Percentiles rank a stretch among this genome's conserved stretches.
Conservation (phyloP, 2,888 invertebrate genomes). For the Cheilosia variabilis region DNA sequence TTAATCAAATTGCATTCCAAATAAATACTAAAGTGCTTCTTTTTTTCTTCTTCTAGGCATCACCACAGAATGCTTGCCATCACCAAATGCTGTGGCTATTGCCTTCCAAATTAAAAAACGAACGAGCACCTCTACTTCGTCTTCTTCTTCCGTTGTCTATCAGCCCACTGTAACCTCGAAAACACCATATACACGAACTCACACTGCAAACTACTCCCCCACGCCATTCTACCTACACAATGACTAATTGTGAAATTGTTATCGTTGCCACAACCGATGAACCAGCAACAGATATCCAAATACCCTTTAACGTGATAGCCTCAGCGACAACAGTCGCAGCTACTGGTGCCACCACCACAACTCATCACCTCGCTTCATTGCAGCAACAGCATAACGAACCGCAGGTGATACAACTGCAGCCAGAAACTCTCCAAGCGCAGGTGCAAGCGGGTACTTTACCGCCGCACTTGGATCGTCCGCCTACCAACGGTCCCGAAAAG, state of each 20-base stretch:
- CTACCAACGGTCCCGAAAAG: constrained; percentile 80
- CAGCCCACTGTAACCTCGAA: constrained; percentile 13
- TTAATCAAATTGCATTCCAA: background rate
- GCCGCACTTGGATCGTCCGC: constrained; percentile 74
- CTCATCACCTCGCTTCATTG: constrained; percentile 76
- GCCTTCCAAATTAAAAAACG: constrained; percentile 61
- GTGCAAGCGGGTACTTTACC: constrained; percentile 49
- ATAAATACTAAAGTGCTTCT: constrained; percentile 4
- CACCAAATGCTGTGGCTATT: constrained; percentile 67
- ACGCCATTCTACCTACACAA: constrained; percentile 76
- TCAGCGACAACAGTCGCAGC: constrained; percentile 82
- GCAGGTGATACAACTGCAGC: constrained; percentile 79
- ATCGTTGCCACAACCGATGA: constrained; percentile 79
- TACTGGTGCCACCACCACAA: constrained; percentile 82
- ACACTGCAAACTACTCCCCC: constrained; percentile 19
- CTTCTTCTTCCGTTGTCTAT: constrained; percentile 33
- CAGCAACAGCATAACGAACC: constrained; percentile 72
- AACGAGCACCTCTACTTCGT: constrained; percentile 39
- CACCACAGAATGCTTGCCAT: constrained; percentile 73
- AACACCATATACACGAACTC: background rate
- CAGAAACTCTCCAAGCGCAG: constrained; percentile 58
- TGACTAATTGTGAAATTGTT: constrained; percentile 83
- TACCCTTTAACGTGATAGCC: constrained; percentile 82
- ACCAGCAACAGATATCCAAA: constrained; percentile 81
- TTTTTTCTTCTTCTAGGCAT: constrained; percentile 53